These are phyloP conservation scores for Forbesichthys papilliferus DNA, from an alignment of 2,113 vertebrate genomes.

Conservation along the genomic window DNA sequence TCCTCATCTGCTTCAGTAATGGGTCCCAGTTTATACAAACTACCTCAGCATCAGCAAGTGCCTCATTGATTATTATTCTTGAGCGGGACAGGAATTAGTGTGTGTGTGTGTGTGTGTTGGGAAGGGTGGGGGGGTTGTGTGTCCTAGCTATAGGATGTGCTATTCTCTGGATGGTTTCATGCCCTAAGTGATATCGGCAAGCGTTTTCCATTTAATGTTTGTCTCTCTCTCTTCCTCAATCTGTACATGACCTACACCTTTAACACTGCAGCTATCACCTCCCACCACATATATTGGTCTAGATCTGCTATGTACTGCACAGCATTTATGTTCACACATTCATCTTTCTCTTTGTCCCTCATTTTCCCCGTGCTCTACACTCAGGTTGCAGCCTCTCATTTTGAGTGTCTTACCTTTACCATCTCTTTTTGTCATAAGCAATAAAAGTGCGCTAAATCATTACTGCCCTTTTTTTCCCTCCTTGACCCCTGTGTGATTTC, in stretches of 20 bases:
- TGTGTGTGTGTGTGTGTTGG: too few species aligned
- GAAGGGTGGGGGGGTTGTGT: too few species aligned
- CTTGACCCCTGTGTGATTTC: conserved; percentile 55
- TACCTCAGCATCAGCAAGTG: too few species aligned
- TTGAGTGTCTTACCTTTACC: conserved; percentile 10
- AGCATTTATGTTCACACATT: conserved; percentile 41
- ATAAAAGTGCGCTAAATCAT: conserved; percentile 38
- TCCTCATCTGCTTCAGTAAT: too few species aligned
- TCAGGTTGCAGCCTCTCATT: background rate
- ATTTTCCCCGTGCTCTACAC: conserved; percentile 16
- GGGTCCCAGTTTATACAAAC: too few species aligned
- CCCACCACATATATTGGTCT: conserved; percentile 52
- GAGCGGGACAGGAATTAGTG: too few species aligned
- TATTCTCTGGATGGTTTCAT: conserved; percentile 56
- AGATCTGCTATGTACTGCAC: conserved; percentile 24
- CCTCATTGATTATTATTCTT: too few species aligned
- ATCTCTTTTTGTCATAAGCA: conserved; percentile 16
- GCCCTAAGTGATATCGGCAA: conserved; percentile 56
- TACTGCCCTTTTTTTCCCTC: conserved; percentile 38
- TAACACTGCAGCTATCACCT: conserved; percentile 32
- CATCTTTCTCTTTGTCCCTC: conserved; percentile 33
- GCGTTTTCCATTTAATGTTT: conserved; percentile 44
- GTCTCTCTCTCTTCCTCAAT: conserved; percentile 27
- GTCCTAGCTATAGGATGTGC: conserved; percentile 51
- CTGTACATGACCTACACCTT: conserved; percentile 27